Percentiles rank a stretch among this genome's conserved stretches.
These are phyloP conservation scores for Sesia apiformis DNA, from an alignment of 2,888 invertebrate genomes.

Conservation along the genomic window DNA sequence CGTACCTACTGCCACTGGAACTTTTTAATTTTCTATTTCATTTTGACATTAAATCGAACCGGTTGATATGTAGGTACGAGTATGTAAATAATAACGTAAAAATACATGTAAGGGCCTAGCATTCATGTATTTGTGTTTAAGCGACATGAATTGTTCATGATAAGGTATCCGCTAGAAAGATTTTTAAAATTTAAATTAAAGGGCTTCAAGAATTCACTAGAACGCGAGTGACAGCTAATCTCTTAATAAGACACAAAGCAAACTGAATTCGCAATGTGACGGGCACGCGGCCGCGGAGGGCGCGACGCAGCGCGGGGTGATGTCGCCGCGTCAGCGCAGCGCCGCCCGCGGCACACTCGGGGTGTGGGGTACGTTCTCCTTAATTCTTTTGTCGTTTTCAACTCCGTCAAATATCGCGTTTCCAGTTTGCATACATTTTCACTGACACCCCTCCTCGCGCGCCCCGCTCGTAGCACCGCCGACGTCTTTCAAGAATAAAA, in stretches of 20 bases:
- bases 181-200: no score
- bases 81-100: no score
- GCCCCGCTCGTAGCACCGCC: conserved; percentile 17
- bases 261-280: conserved; percentile 22
- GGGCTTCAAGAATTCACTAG: no score
- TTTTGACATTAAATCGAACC: neutral
- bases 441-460: conserved; percentile 22
- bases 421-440: conserved; percentile 72
- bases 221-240: conserved; percentile 35
- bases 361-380: conserved; percentile 26
- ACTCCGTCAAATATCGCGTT: conserved; percentile 66
- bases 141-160: no score
- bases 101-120: no score
- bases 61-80: no score
- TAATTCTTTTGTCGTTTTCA: conserved; percentile 73
- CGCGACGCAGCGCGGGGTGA: neutral
- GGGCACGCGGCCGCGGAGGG: conserved; percentile 24
- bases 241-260: conserved; percentile 50
- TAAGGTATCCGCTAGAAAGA: no score
- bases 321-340: conserved; percentile 1
- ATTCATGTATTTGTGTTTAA: no score
- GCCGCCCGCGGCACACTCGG: conserved; percentile 12
- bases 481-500: conserved; percentile 63
- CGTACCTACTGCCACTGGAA: neutral
- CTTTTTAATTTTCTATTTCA: neutral